These are phyloP conservation scores for Athene noctua DNA, from an alignment of 2,113 vertebrate species.

Conservation along the genomic window DNA sequence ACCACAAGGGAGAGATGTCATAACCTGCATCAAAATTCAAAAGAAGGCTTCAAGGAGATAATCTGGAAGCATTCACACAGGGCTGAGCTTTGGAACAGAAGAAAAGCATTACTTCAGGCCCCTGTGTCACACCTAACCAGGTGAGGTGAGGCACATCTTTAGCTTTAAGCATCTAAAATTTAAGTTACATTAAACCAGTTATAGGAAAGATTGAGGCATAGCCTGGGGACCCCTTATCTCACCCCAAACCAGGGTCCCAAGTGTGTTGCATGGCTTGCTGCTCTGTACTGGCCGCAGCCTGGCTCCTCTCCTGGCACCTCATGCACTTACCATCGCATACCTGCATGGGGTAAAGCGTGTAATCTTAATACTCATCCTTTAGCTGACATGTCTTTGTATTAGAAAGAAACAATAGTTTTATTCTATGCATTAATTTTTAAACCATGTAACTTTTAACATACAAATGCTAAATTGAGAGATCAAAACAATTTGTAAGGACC, in stretches of 20 bases:
- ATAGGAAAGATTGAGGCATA: background rate
- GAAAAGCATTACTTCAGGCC: background rate
- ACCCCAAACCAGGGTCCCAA: background rate
- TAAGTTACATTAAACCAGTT: background rate
- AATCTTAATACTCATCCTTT: background rate
- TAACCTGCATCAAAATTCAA: background rate
- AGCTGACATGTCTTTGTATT: background rate
- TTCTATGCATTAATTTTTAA: background rate
- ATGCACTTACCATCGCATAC: background rate
- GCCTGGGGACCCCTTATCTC: background rate
- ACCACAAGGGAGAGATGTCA: background rate
- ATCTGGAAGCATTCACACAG: background rate
- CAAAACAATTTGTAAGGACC: background rate
- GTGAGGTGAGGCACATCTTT: background rate
- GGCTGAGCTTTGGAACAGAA: background rate
- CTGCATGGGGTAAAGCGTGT: fast-evolving
- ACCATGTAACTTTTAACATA: background rate
- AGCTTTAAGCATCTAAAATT: background rate
- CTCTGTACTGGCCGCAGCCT: background rate
- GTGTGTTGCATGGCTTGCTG: background rate
- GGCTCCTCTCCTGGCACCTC: background rate
- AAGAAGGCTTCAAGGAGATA: background rate
- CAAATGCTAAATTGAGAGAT: background rate
- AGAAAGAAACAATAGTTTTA: background rate
- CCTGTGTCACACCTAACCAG: background rate